Conservation (phyloP, 2,113 vertebrate genomes). For the Bubalus kerabau region DNA sequence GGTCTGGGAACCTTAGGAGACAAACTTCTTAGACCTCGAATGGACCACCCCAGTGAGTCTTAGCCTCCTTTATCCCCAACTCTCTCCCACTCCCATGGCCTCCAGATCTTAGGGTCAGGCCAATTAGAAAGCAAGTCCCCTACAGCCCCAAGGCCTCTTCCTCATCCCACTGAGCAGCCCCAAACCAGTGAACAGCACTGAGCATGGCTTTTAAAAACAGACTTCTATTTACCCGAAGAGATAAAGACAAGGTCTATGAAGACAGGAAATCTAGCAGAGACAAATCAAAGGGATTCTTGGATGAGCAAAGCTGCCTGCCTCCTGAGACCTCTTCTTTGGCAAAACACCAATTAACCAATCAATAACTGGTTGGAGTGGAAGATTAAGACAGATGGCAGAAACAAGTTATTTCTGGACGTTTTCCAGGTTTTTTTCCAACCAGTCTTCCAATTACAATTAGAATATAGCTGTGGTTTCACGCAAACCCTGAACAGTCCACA, state of each 20-base stretch:
- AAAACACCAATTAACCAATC: conserved; percentile 16
- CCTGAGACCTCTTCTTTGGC: neutral
- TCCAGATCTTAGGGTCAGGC: neutral
- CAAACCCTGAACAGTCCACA: conserved; percentile 55
- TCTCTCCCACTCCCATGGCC: neutral
- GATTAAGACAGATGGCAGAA: conserved; percentile 48
- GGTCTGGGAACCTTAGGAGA: neutral
- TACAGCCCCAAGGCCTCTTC: neutral
- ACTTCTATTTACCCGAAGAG: neutral
- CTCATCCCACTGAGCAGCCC: neutral
- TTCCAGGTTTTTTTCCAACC: conserved; percentile 31
- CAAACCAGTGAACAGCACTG: neutral
- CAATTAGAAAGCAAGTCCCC: neutral
- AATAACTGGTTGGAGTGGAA: conserved; percentile 48
- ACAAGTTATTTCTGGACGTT: conserved; percentile 55
- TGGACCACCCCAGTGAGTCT: neutral
- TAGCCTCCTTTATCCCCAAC: neutral
- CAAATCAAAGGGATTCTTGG: neutral
- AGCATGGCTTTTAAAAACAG: neutral
- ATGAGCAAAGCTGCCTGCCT: neutral
- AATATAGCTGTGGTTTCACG: conserved; percentile 62
- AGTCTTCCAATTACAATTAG: conserved; percentile 70
- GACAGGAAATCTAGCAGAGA: neutral
- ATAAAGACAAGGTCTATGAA: conserved; percentile 17
- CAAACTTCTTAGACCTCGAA: neutral